Percentiles rank a stretch among this genome's conserved stretches.
These are phyloP conservation scores for Dinoponera quadriceps DNA, from an alignment of 1,140 invertebrate genomes.

Conservation along the genomic window DNA sequence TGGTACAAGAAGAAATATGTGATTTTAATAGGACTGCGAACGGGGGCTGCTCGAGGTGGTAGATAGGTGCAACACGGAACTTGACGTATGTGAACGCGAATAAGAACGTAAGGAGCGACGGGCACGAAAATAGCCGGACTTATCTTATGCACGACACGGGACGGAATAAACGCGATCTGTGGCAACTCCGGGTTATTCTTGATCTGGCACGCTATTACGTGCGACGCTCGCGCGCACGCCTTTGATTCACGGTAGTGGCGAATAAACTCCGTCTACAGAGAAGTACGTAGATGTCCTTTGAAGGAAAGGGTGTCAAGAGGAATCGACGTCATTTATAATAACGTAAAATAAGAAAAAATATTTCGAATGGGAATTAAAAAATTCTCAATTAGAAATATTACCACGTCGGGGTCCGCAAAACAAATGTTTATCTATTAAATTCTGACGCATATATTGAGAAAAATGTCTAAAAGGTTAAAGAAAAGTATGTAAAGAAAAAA, in stretches of 20 bases:
- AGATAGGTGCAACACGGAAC: conserved; percentile 46
- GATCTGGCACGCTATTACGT: conserved; percentile 64
- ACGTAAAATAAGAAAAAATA: no score
- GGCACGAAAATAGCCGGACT: conserved; percentile 75
- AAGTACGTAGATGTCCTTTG: background rate
- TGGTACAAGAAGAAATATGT: conserved; percentile 33
- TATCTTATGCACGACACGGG: conserved; percentile 73
- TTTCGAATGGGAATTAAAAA: no score
- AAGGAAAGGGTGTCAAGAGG: background rate
- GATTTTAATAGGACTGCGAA: conserved; percentile 15
- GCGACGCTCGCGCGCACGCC: conserved; percentile 19
- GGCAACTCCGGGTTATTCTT: conserved; percentile 72
- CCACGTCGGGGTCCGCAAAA: no score
- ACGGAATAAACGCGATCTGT: conserved; percentile 79
- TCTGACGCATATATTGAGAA: no score
- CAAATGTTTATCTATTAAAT: no score
- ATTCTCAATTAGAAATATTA: no score
- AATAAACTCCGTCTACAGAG: background rate
- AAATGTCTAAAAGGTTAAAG: no score
- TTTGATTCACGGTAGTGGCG: conserved; percentile 54
- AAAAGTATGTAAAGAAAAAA: no score
- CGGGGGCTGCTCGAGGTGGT: conserved; percentile 4
- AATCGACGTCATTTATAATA: no score
- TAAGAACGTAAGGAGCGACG: conserved; percentile 44
- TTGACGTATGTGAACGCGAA: conserved; percentile 52